Conservation (phyloP, 2,113 vertebrate genomes). For the Rallus limicola region DNA sequence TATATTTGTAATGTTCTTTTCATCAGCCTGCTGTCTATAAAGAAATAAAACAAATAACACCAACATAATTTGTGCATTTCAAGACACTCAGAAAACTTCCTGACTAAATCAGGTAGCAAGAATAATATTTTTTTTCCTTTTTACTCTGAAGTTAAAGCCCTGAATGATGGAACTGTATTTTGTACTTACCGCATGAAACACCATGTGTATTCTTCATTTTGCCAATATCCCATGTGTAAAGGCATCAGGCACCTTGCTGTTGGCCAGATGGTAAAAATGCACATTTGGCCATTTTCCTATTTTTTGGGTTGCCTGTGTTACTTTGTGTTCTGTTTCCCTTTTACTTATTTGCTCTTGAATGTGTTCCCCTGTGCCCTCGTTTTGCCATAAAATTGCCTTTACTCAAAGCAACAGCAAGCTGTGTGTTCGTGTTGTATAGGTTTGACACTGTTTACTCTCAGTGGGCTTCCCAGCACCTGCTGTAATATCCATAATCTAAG, state of each 20-base stretch:
- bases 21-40: background rate
- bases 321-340: constrained; percentile 20
- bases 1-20: background rate
- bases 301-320: background rate
- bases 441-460: constrained; percentile 45
- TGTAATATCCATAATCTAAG: constrained; percentile 49
- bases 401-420: constrained; percentile 40
- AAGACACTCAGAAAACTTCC: background rate
- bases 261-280: constrained; percentile 29
- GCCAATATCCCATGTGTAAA: background rate
- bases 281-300: constrained; percentile 11
- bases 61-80: background rate
- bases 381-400: constrained; percentile 49
- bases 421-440: constrained; percentile 11
- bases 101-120: background rate
- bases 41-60: background rate
- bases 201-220: background rate
- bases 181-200: background rate
- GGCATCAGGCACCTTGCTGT: constrained; percentile 7
- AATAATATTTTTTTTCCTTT: background rate
- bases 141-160: background rate
- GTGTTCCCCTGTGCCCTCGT: constrained; percentile 14
- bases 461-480: constrained; percentile 33
- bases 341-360: constrained; percentile 39
- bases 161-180: constrained; percentile 7